Conservation (phyloP, 2,888 invertebrate genomes). For the Periphyllus acericola region DNA sequence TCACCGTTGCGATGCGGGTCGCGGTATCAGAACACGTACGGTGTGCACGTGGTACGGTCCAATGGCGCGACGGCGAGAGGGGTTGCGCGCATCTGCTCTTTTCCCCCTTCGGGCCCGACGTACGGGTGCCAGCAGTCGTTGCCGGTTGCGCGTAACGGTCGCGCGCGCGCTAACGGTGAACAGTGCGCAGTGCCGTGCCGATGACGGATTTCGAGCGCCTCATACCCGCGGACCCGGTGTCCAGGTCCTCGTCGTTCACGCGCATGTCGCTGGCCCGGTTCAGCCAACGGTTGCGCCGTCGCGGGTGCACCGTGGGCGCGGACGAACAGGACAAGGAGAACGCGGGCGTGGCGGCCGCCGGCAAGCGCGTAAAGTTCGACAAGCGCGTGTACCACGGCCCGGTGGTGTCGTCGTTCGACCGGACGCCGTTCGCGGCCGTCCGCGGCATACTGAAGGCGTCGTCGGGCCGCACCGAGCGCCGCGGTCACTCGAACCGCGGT, state of each 20-base stretch:
- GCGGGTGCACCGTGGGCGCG: constrained; percentile 40
- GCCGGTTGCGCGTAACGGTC: constrained; percentile 44
- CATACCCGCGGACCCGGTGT: constrained; percentile 34
- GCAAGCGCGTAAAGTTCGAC: constrained; percentile 56
- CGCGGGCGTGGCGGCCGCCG: not conserved
- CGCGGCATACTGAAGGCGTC: constrained; percentile 41
- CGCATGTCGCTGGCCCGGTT: constrained; percentile 45
- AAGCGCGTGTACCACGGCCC: constrained; percentile 48
- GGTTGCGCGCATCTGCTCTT: constrained; percentile 30
- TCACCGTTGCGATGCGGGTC: too few relatives aligned
- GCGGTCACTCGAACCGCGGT: not conserved
- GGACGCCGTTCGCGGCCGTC: not conserved
- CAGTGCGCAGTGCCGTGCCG: not conserved
- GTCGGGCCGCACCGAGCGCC: not conserved
- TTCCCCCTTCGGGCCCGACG: not conserved
- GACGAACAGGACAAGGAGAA: constrained; percentile 25
- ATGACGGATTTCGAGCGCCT: constrained; percentile 48
- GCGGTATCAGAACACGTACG: too few relatives aligned
- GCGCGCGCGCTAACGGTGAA: not conserved
- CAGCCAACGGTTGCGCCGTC: constrained; percentile 51
- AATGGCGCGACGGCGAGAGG: constrained; percentile 14
- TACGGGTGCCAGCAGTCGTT: not conserved
- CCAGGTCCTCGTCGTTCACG: constrained; percentile 41
- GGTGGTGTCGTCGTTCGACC: not conserved
- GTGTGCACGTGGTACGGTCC: not conserved